phyloP scores from a whole-genome alignment of 2,797 vertebrate genomes.

The Streptopelia turtur region DNA sequence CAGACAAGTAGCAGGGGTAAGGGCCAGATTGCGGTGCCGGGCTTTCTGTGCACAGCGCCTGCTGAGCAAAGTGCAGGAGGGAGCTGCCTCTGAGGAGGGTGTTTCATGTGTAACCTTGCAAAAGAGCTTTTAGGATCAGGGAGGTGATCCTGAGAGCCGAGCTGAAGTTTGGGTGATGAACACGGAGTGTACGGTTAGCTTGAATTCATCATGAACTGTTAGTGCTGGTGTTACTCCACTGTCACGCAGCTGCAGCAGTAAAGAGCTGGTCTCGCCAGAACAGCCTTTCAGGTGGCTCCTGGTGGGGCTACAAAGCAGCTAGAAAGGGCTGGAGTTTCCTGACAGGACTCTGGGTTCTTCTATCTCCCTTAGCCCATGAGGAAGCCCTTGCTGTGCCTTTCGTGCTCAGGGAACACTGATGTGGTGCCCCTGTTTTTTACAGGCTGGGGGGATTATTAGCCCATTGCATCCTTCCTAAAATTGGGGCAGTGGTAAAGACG shows the following conservation, averaged over 20 bases:
- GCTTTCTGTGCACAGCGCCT: not conserved
- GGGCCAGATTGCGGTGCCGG: not conserved
- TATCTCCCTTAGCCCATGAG: not conserved
- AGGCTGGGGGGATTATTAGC: not conserved
- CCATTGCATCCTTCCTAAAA: not conserved
- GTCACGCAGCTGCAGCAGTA: not conserved
- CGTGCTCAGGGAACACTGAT: not conserved
- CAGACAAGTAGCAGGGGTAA: not conserved
- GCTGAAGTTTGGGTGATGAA: not conserved
- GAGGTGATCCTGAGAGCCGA: not conserved
- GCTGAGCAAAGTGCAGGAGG: not conserved
- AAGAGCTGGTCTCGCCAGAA: not conserved
- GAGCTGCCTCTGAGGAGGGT: not conserved
- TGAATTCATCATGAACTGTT: not conserved
- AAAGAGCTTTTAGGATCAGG: not conserved
- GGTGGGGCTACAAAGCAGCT: not conserved
- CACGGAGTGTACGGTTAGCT: not conserved
- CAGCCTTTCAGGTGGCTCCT: not conserved
- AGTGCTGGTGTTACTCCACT: not conserved
- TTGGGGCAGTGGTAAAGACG: not conserved
- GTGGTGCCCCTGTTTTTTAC: not conserved
- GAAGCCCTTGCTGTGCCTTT: not conserved
- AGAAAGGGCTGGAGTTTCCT: not conserved
- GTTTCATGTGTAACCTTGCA: not conserved
- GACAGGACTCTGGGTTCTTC: not conserved